A percentile compares a stretch with the other conserved stretches of the same genome.
These are phyloP conservation scores for Carassius auratus DNA, from an alignment of 2,113 vertebrate species.

Conservation along the genomic window DNA sequence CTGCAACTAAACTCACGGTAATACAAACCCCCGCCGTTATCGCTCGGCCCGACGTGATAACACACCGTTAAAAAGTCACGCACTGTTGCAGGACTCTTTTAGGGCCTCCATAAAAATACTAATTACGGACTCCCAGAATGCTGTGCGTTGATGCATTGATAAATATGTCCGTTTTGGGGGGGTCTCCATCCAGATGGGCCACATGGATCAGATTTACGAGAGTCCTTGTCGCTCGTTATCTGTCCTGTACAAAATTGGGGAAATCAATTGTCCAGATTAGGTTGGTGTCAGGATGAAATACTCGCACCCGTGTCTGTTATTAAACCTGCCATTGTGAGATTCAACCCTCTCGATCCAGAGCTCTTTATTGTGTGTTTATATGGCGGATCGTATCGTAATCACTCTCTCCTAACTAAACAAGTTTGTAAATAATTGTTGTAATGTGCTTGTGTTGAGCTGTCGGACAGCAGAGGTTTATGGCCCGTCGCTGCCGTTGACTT, in stretches of 20 bases:
- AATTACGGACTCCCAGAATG: constrained; percentile 27
- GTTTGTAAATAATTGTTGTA: constrained; percentile 64
- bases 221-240: not conserved
- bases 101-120: constrained; percentile 27
- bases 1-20: not conserved
- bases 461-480: constrained; percentile 53
- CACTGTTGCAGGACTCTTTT: not conserved
- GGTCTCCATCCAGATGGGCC: constrained; percentile 10
- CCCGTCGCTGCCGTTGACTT: constrained; percentile 51
- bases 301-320: constrained; percentile 57
- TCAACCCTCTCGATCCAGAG: constrained; percentile 42
- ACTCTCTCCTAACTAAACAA: constrained; percentile 58
- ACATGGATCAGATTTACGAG: constrained; percentile 46
- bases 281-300: constrained; percentile 57
- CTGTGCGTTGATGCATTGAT: constrained; percentile 24
- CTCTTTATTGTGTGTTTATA: constrained; percentile 60
- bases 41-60: not conserved
- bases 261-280: constrained; percentile 61
- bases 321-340: constrained; percentile 63
- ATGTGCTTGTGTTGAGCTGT: constrained; percentile 35
- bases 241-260: constrained; percentile 23
- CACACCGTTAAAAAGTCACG: constrained; percentile 10
- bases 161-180: constrained; percentile 53
- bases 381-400: constrained; percentile 55
- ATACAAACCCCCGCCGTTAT: not conserved